Percentiles rank a stretch among this genome's conserved stretches.
phyloP scores from a whole-genome alignment of 2,113 vertebrate species.

The Sturnira hondurensis region DNA sequence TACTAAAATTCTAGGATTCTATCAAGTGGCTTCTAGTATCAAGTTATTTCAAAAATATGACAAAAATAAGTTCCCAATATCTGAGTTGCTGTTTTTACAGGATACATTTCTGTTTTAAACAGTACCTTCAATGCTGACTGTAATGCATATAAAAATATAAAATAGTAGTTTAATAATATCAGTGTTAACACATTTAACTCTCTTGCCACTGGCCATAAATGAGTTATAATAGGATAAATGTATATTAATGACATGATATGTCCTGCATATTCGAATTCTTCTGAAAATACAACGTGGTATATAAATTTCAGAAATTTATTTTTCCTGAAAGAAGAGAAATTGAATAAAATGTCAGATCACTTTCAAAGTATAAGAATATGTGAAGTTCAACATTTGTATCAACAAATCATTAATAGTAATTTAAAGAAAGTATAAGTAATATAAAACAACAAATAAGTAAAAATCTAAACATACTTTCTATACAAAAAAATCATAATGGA shows the following conservation, averaged over 20 bases:
- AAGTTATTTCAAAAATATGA: neutral
- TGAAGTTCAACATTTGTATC: neutral
- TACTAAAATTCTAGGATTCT: neutral
- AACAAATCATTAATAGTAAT: constrained; percentile 27
- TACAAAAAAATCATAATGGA: neutral
- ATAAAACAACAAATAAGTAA: neutral
- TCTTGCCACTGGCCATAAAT: constrained; percentile 53
- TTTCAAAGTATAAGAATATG: constrained; percentile 15
- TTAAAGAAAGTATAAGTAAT: constrained; percentile 15
- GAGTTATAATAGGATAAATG: constrained; percentile 67
- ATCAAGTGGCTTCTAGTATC: neutral
- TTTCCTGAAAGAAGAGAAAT: constrained; percentile 69
- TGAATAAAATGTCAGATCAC: constrained; percentile 43
- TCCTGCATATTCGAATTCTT: constrained; percentile 75
- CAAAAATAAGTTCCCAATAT: constrained; percentile 18
- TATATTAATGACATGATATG: constrained; percentile 69
- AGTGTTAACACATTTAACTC: constrained; percentile 54
- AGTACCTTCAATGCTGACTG: constrained; percentile 75
- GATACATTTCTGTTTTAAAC: constrained; percentile 23
- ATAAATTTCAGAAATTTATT: constrained; percentile 49
- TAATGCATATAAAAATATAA: constrained; percentile 64
- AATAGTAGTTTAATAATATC: constrained; percentile 72
- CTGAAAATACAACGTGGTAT: constrained; percentile 61
- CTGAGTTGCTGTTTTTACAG: constrained; percentile 1
- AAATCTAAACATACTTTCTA: neutral